Base-by-base conservation (phyloP, 2,797 vertebrate genomes). In the Lepidocolaptes lacrymiger region DNA sequence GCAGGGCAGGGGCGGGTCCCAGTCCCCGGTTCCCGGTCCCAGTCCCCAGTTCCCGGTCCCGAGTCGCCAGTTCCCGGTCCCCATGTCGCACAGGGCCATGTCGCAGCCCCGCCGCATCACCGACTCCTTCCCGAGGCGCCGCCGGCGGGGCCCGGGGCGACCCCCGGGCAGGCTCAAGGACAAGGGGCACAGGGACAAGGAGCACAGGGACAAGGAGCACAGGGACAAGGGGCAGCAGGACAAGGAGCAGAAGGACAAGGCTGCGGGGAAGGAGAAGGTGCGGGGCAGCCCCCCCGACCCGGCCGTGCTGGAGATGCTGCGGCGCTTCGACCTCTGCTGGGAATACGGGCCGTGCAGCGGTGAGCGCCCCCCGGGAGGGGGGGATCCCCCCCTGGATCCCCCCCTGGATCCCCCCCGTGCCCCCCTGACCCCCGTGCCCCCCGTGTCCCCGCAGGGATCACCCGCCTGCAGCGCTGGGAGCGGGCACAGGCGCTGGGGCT, bases 381-480 rank as follows among this genome's bases (percentile, higher is more conserved):
- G 12, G 39, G 7, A 37, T 37, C 37, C 37, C 37, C 37, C 37
- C 37, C 37, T 37, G 37, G 37, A 37, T 37, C 9, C 37, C 37
- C 37, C 41, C 41, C 41, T 41, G 32, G 19, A 9, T 11, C 7
- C n/a, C 17, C 14, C 6, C 7, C 27, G n/a, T 21, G 10, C 9
- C 37, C 37, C 43, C 15, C 41, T 43, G 41, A 43, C 41, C 41
- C 41, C 41, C 41, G 14, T 43, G 87, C 37, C 37, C 9, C 37
- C 37, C 37, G 37, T 37, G 37, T 37, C 37, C 37, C 37, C 37
- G 37, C 37, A 37, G 37, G 37, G 9, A 82, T 83, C 87, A 83
- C 87, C 37, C 87, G 87, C 49, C 64, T 83, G 43, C 87, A 89
- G 63, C 87, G 87, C 27, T 76, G 87, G 87, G 87, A 89, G 71